Percentiles rank a stretch among this genome's conserved stretches.
Evolutionary conservation across 2,797 vertebrate genomes (phyloP).

Genomic region (Gymnoscopelus braueri): DNA sequence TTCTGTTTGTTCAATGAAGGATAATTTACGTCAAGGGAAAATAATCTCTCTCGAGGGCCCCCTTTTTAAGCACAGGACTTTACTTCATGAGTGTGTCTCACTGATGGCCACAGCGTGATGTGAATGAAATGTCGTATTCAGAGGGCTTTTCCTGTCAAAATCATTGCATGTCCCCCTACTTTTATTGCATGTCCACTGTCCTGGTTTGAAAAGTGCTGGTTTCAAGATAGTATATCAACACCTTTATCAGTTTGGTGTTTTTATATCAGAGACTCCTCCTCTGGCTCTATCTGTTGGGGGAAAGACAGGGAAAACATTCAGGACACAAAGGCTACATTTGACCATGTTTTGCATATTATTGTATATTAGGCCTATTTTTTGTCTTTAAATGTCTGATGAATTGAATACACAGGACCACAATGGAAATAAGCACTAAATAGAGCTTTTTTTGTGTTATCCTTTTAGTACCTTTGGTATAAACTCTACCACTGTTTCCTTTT

Average conservation of each 20-base stretch:
- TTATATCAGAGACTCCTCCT: constrained; percentile 40
- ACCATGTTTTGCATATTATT: no score
- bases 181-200: constrained; percentile 38
- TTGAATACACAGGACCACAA: no score
- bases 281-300: constrained; percentile 49
- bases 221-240: constrained; percentile 1
- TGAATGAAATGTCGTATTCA: constrained; percentile 44
- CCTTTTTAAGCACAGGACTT: constrained; percentile 20
- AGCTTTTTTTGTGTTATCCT: no score
- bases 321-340: constrained; percentile 2
- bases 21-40: constrained; percentile 33
- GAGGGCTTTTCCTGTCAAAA: constrained; percentile 36
- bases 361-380: no score
- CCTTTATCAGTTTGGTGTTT: constrained; percentile 28
- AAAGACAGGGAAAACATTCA: constrained; percentile 32
- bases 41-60: constrained; percentile 30
- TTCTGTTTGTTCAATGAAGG: constrained; percentile 45
- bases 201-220: constrained; percentile 17
- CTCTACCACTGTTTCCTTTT: no score
- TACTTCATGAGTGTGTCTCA: constrained; percentile 52
- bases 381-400: no score
- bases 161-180: constrained; percentile 39
- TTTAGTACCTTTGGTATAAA: no score
- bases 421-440: no score
- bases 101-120: constrained; percentile 40